Base-by-base conservation (phyloP, 2,797 vertebrate genomes). In the Parambassis ranga region DNA sequence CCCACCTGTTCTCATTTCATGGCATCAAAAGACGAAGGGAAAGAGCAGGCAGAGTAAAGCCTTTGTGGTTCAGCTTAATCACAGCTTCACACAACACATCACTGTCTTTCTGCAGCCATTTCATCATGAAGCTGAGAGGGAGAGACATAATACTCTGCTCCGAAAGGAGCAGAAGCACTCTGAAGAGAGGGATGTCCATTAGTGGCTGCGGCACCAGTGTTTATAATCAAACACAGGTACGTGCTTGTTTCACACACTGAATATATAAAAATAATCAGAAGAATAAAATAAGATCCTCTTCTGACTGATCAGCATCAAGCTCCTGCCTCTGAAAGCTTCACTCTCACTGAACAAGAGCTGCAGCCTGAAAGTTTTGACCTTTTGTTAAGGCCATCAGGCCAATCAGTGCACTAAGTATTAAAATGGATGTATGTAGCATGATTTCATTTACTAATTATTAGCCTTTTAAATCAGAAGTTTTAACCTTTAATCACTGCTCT, bases 11-110 rank as follows among this genome's bases (percentile, higher is more conserved):
- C 62, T 71, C 16, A 37, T 61, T 82, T 79, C 28, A 71, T 64
- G 65, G 79, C 61, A 58, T 74, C 72, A 75, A 50, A 80, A 50
- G 39, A 59, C 10, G 31, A 52, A 57, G 35, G 52, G n/a, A 37
- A 67, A 47, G 33, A n/a, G 69, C 26, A 28, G 14, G 61, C 44
- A 16, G 31, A 51, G 51, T 3, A 56, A 30, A 71, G 56, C 60
- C 68, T 84, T 75, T 69, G 73, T 63, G 71, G 69, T 42, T 55
- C 44, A 55, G 51, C 49, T 63, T 74, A 77, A 82, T 86, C 75
- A 72, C 41, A 44, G 73, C 76, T 60, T 56, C 75, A 61, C 78
- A 85, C 39, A 67, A 76, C 57, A 52, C 57, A 64, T 73, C 38
- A 3, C 23, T 65, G 33, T 47, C 26, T 73, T 56, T 77, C 35